Evolutionary conservation across 2,888 invertebrate species (phyloP).

Genomic region (Gymnocheta viridis): DNA sequence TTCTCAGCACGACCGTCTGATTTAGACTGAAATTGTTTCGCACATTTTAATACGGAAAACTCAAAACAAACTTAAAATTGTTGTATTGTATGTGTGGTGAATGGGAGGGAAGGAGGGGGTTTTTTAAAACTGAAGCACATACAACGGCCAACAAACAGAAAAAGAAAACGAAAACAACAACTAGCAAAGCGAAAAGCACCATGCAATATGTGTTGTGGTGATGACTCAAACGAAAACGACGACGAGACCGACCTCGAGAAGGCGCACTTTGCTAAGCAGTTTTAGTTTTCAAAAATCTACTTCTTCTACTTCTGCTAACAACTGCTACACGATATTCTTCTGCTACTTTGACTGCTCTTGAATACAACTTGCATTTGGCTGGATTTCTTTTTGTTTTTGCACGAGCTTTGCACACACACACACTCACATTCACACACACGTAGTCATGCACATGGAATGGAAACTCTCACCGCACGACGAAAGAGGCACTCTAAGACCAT

Average conservation of each 20-base stretch:
- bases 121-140: constrained; percentile 63
- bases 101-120: no score
- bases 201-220: constrained; percentile 42
- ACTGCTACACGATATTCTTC: constrained; percentile 49
- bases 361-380: constrained; percentile 34
- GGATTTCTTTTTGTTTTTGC: constrained; percentile 36
- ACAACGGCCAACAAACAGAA: constrained; percentile 49
- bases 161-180: constrained; percentile 57
- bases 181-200: constrained; percentile 11
- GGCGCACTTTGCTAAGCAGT: constrained; percentile 67
- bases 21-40: constrained; percentile 82
- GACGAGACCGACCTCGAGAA: constrained; percentile 55
- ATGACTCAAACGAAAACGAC: constrained; percentile 72
- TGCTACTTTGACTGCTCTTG: constrained; percentile 63
- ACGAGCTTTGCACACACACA: constrained; percentile 6
- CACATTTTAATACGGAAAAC: constrained; percentile 82
- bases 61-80: constrained; percentile 76
- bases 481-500: constrained; percentile 9
- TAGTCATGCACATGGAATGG: not conserved
- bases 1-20: constrained; percentile 82
- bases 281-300: constrained; percentile 50
- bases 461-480: not conserved
- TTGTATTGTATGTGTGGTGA: constrained; percentile 61
- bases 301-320: not conserved
- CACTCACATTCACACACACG: not conserved